Evolutionary conservation across 2,888 invertebrate genomes (phyloP).

Genomic region (Pocota personata): DNA sequence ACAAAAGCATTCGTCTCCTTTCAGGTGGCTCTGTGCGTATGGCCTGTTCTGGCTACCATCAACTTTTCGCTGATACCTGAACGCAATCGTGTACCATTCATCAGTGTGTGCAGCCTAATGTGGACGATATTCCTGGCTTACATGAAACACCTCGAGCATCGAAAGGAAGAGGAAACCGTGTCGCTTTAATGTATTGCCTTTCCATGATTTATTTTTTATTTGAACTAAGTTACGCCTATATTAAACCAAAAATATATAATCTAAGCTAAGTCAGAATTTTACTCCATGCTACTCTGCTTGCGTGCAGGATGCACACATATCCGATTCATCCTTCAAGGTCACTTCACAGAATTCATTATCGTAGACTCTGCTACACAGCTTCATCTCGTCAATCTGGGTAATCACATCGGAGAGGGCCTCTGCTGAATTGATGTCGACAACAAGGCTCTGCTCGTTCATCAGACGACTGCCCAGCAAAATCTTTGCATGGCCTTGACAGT

Average conservation of each 20-base stretch:
- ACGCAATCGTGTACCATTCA: constrained; percentile 89
- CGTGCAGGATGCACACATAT: constrained; percentile 13
- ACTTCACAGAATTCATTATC: constrained; percentile 61
- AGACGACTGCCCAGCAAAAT: constrained; percentile 56
- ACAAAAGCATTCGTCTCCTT: not conserved
- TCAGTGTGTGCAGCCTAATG: constrained; percentile 88
- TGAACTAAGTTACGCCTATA: constrained; percentile 31
- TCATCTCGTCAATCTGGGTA: constrained; percentile 62
- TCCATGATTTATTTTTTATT: constrained; percentile 30
- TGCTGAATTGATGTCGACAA: constrained; percentile 43
- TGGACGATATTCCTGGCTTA: constrained; percentile 92
- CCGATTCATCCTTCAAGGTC: constrained; percentile 13
- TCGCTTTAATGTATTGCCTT: constrained; percentile 16
- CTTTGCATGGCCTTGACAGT: constrained; percentile 60
- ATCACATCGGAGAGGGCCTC: constrained; percentile 65
- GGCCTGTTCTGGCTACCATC: constrained; percentile 89
- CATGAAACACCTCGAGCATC: constrained; percentile 87
- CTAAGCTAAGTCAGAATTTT: not conserved
- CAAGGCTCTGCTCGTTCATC: constrained; percentile 54
- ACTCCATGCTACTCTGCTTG: not conserved
- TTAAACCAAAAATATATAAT: constrained; percentile 11
- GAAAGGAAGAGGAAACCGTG: constrained; percentile 36
- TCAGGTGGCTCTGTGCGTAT: constrained; percentile 87
- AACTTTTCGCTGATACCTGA: constrained; percentile 89
- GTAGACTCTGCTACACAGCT: constrained; percentile 42